Conservation (phyloP, 2,113 vertebrate genomes). For the Neogale vison region DNA sequence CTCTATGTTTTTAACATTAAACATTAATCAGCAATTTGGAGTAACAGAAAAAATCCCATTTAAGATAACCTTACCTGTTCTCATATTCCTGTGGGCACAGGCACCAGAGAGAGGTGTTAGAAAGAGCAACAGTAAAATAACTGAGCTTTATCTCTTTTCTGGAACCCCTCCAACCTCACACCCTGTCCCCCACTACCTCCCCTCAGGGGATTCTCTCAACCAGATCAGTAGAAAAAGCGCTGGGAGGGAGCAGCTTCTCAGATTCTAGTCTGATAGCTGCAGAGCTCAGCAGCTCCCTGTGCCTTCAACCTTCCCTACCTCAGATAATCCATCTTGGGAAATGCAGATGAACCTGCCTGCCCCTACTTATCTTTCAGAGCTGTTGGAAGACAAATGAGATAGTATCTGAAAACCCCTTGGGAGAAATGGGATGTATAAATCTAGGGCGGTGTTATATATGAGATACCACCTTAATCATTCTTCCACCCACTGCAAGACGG, state of each 20-base stretch:
- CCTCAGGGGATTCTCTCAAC: background rate
- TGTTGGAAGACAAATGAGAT: conserved; percentile 53
- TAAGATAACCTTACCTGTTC: background rate
- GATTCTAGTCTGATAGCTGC: background rate
- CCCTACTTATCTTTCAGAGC: conserved; percentile 13
- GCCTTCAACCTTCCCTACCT: background rate
- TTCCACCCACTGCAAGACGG: background rate
- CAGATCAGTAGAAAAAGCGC: background rate
- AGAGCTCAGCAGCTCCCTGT: background rate
- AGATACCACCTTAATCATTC: conserved; percentile 37
- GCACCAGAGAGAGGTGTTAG: background rate
- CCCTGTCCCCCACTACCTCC: rapidly evolving
- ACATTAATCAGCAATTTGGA: background rate
- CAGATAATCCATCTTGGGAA: background rate
- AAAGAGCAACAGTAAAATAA: background rate
- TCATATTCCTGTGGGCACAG: background rate
- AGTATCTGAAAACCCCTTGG: conserved; percentile 24
- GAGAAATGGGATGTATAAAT: conserved; percentile 45
- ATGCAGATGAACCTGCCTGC: background rate
- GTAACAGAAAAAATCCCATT: background rate
- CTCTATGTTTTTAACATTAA: background rate
- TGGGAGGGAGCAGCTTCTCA: background rate
- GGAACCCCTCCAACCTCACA: background rate
- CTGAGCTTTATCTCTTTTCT: background rate
- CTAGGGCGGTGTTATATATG: background rate